phyloP scores from a whole-genome alignment of 2,888 invertebrate species.

The Hetaerina titia region DNA sequence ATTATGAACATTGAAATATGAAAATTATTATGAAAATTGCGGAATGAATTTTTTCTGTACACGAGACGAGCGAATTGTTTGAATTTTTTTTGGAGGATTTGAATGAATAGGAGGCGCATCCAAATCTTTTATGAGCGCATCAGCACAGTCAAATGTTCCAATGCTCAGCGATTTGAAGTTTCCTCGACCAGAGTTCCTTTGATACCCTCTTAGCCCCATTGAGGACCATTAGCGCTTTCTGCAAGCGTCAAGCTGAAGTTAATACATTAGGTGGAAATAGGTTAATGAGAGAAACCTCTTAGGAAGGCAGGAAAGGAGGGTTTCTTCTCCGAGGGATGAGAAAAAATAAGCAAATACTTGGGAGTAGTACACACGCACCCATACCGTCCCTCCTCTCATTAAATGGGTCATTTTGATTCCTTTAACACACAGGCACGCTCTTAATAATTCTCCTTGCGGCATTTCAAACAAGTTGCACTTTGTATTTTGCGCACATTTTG shows the following conservation, averaged over 20 bases:
- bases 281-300: conserved; percentile 17
- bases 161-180: neutral
- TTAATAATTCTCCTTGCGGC: too few relatives aligned
- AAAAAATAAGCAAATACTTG: neutral
- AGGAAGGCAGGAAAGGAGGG: neutral
- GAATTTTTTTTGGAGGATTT: too few relatives aligned
- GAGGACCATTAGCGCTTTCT: neutral
- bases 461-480: too few relatives aligned
- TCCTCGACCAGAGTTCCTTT: neutral
- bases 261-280: neutral
- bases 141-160: neutral
- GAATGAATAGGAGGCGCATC: neutral
- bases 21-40: too few relatives aligned
- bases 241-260: neutral
- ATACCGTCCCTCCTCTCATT: too few relatives aligned
- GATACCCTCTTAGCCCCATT: neutral
- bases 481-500: too few relatives aligned
- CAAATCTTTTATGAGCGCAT: neutral
- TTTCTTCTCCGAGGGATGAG: neutral
- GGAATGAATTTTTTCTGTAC: too few relatives aligned
- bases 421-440: too few relatives aligned
- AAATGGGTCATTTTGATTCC: too few relatives aligned
- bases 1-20: too few relatives aligned
- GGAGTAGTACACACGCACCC: neutral
- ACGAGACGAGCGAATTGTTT: too few relatives aligned